Evolutionary conservation across 2,888 invertebrate genomes (phyloP), one percentile per base, ranked within the genome.

Genomic region (Trachelus stipa): DNA sequence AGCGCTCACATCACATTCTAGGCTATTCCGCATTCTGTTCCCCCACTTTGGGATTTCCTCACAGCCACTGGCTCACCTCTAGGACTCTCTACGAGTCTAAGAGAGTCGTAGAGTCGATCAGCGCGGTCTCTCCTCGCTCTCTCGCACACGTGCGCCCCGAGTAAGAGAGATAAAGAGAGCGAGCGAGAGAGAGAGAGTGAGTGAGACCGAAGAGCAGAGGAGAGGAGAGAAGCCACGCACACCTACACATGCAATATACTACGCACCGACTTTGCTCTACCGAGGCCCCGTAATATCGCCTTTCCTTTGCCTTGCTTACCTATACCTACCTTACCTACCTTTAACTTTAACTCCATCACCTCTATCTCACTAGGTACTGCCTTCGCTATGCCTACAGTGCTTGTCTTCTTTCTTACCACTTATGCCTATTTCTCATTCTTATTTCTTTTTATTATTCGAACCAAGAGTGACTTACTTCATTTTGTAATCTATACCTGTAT

Each of bases 21-120:
- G 91, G 91, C 91, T 91, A 91, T 91, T 91, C 91, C 91, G 91
- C 91, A 91, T 91, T 91, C 91, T 91, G 86, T 91, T 91, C 91
- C 87, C 91, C 91, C 90, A 89, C 91, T 83, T 76, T 77, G 78
- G 78, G 76, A 81, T 85, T 84, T 85, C 87, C 87, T 87, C 74
- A 85, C 87, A 85, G 89, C 87, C 88, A 89, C 88, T 83, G 86
- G 86, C 86, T 87, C 86, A 87, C 89, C 87, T 89, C 87, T 87
- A 85, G 83, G 86, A 83, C 83, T 85, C 83, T 75, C 68, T 83
- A 85, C 84, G 85, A 84, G 83, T 85, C 84, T 86, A 86, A 87
- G 87, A 88, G 89, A 88, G 87, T 87, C 86, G 85, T 85, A 85
- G 71, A 71, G 71, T 71, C 71, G 71, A 31, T 31, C 71, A 12